Base-by-base conservation (phyloP, 2,797 vertebrate species). In the Numenius phaeopus region DNA sequence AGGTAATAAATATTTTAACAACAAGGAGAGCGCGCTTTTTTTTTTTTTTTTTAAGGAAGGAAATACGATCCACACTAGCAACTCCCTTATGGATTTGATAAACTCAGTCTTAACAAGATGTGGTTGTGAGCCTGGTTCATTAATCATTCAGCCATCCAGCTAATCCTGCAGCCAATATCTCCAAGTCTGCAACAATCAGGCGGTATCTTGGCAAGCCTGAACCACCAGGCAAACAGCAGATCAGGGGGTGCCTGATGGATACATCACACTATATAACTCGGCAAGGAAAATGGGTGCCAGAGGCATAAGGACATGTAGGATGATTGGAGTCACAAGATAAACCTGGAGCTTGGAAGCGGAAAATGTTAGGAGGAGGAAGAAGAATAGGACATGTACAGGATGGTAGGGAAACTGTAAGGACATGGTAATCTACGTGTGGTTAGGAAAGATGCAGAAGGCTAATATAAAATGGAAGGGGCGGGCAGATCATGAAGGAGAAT, bases 51-150 rank as follows among this genome's bases (percentile, higher is more conserved):
- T 80, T 27, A 71, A 20, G 46, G n/a, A 80, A 82, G 39, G 32
- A 50, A 90, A 89, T 89, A 62, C 10, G 5, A 83, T 50, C 46
- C 76, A 22, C 55, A 59, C 20, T 0, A 87, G 14, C 52, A 90
- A 67, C 19, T 32, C 19, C 44, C 49, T 87, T 84, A 77, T n/a
- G 78, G 83, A 57, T 96, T 89, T 96, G 90, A 87, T 90, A 96
- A 96, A 85, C 37, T 80, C 40, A 39, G 52, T 18, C 90, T 71
- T 77, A 91, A 79, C 32, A 75, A 82, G 77, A 87, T n/a, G n/a
- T 32, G 70, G 55, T 90, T 83, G 37, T n/a, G 52, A 90, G 86
- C 29, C 44, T 92, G 44, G n/a, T 57, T 85, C 78, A 83, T 93
- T 83, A 93, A 89, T 86, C 85, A 81, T 86, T 65, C 70, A 70